A percentile compares a stretch with the other conserved stretches of the same genome.
These are phyloP conservation scores for Galeopterus variegatus DNA, from an alignment of 2,113 vertebrate genomes.

Conservation along the genomic window DNA sequence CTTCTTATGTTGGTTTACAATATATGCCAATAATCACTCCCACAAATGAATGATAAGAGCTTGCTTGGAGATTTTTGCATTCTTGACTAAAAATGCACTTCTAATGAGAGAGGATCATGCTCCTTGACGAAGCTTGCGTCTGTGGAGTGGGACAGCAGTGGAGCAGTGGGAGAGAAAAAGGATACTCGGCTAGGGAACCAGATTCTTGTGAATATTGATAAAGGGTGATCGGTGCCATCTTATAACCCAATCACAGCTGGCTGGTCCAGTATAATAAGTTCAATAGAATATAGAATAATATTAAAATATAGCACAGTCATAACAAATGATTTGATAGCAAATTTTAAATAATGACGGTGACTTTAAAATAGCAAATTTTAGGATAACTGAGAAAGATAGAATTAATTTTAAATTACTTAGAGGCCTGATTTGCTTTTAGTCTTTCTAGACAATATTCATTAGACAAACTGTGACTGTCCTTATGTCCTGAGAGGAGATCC, in stretches of 20 bases:
- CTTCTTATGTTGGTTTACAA: neutral
- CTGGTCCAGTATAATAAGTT: neutral
- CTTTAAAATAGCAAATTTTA: neutral
- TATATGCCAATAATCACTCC: neutral
- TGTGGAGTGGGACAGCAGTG: neutral
- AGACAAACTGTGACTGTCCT: neutral
- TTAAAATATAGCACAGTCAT: neutral
- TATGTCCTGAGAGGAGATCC: neutral
- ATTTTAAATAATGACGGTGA: conserved; percentile 38
- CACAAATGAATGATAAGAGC: neutral
- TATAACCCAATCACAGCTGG: neutral
- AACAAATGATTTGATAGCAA: neutral
- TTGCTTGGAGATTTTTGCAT: neutral
- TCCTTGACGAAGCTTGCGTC: neutral
- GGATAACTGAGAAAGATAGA: neutral
- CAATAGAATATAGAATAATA: neutral
- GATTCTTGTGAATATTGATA: neutral
- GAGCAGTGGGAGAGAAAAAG: neutral
- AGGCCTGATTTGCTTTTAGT: neutral
- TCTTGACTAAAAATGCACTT: conserved; percentile 1
- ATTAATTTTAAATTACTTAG: neutral
- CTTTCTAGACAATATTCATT: conserved; percentile 7
- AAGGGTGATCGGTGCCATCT: neutral
- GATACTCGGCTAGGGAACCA: neutral
- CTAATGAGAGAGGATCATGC: neutral